Conservation (phyloP, 2,113 vertebrate genomes). For the Sialia sialis region DNA sequence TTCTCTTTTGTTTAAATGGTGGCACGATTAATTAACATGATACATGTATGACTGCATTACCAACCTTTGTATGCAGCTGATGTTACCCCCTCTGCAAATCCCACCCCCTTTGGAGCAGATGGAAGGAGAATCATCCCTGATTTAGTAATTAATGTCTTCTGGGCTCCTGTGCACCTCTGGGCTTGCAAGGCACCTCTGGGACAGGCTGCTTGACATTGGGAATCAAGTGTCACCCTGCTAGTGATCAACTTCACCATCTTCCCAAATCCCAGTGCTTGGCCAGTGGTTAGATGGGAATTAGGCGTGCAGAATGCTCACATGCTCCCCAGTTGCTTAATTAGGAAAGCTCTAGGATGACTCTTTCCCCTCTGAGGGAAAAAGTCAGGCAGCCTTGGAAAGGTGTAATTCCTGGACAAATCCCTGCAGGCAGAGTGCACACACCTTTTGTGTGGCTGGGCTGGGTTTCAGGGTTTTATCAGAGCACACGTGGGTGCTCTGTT, state of each 20-base stretch:
- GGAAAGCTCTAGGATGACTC: not conserved
- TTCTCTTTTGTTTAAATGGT: not conserved
- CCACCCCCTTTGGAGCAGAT: not conserved
- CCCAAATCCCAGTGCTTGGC: not conserved
- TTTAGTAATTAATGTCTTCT: not conserved
- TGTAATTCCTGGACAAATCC: not conserved
- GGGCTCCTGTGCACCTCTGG: not conserved
- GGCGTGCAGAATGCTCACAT: not conserved
- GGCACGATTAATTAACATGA: not conserved
- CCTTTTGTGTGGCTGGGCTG: rapidly evolving
- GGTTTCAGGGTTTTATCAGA: not conserved
- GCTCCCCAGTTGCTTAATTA: not conserved
- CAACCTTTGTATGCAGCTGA: not conserved
- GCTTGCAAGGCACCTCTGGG: not conserved
- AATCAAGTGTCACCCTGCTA: not conserved
- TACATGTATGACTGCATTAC: not conserved
- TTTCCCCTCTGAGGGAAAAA: not conserved
- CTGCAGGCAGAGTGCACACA: rapidly evolving
- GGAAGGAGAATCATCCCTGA: not conserved
- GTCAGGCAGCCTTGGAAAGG: not conserved
- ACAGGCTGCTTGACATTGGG: not conserved
- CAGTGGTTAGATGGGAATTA: not conserved
- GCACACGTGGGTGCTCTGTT: not conserved
- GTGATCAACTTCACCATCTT: not conserved
- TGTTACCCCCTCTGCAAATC: not conserved